Evolutionary conservation across 2,888 invertebrate genomes (phyloP), one percentile per base, ranked within the genome.

Genomic region (Gortyna flavago): DNA sequence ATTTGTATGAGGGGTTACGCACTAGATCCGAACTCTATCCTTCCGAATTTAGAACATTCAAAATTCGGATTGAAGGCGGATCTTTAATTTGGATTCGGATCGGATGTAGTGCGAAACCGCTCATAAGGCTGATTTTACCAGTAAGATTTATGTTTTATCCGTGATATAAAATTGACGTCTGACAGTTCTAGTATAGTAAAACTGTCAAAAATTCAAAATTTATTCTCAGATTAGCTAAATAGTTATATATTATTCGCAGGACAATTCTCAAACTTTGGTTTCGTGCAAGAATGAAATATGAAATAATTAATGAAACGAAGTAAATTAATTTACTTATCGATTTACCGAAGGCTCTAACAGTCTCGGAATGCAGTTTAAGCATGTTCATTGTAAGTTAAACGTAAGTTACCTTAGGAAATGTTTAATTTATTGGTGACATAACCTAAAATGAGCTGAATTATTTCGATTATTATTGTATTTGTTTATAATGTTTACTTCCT

Each of bases 311-410:
- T 21, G 18, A 64, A 57, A 64, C 32, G 13, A 61, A 38, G 0
- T 38, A 21, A 67, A 62, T 54, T 21, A 35, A 75, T 72, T 54
- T n/a, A n/a, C n/a, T n/a, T 61, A 77, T 32, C 9, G 73, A 69
- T 68, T 74, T 72, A 35, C 48, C 32, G 71, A 72, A 72, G n/a
- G 44, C 65, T 57, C n/a, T 35, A 70, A 51, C 71, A 59, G 41
- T 44, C 29, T 74, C 2, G 86, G 84, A 84, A 84, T 86, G 84
- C 62, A 38, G 79, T 57, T 62, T 32, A 38, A 54, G 13, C 79
- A 83, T 72, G 59, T 67, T 74, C 48, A 83, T 75, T 86, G 65
- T 62, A 35, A 81, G 61, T 11, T 67, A 77, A 54, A 72, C n/a
- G n/a, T n/a, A n/a, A n/a, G n/a, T n/a, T n/a, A n/a, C 32, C 70